These are phyloP conservation scores for Zosterops lateralis DNA, from an alignment of 2,113 vertebrate genomes.

Conservation along the genomic window DNA sequence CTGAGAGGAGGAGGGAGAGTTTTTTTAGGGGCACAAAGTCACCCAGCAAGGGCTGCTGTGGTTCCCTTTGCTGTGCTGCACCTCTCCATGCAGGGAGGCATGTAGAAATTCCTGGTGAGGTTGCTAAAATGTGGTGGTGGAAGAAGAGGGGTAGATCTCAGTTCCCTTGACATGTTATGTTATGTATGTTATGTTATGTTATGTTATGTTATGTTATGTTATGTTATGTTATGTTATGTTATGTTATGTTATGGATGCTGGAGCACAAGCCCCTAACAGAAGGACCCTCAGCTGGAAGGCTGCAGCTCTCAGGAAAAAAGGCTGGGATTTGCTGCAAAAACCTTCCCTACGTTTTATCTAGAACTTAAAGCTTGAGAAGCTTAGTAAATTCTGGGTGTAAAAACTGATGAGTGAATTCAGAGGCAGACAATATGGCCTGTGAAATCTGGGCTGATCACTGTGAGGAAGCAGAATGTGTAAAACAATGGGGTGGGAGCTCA, in stretches of 20 bases:
- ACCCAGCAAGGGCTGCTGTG: accelerated
- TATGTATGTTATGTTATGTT: too few species aligned
- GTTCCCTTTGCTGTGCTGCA: neutral
- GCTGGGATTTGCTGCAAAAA: neutral
- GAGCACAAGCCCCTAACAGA: neutral
- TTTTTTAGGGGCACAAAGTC: neutral
- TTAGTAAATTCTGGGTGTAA: slow-evolving; percentile 27
- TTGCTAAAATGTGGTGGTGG: neutral
- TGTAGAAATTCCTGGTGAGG: neutral
- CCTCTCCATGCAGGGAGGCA: neutral
- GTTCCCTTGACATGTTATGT: neutral
- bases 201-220: too few species aligned
- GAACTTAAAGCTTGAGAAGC: neutral
- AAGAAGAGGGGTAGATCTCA: neutral
- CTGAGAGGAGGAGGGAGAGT: neutral
- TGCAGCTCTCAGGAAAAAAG: neutral
- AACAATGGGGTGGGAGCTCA: neutral
- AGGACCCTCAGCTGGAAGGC: neutral
- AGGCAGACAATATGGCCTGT: slow-evolving; percentile 23
- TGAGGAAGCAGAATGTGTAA: slow-evolving; percentile 7
- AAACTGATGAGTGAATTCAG: slow-evolving; percentile 29
- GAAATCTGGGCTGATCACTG: slow-evolving; percentile 22
- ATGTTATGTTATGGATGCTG: neutral
- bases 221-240: neutral
- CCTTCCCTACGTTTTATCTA: neutral